Evolutionary conservation across 1,140 invertebrate genomes (phyloP), one percentile per base, ranked within the genome.

Genomic region (Pollicipes pollicipes): DNA sequence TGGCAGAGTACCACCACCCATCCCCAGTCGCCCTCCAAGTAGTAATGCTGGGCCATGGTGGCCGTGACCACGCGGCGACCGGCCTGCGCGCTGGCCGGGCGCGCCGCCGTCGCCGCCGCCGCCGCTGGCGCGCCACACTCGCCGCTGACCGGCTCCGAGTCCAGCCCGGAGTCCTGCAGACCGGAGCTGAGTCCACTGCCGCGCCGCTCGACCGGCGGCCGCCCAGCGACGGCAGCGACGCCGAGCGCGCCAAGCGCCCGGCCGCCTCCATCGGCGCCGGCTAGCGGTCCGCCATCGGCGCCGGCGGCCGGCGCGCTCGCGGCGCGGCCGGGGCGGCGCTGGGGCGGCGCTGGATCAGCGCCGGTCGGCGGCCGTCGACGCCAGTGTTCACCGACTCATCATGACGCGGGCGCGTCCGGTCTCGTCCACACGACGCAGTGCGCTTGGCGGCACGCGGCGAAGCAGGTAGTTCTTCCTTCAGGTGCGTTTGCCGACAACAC

Each of bases 11-110:
- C 82, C 16, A 90, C 84, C 27, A 88, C 84, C 88, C 88, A 91
- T 0, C 89, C 89, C 88, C 89, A 91, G 2, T 88, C 88, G 1
- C 88, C 88, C 76, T 90, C 88, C 0, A 88, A 88, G 78, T 89
- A 90, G 79, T 88, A 89, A 76, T 89, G 87, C 75, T 89, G 85
- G 73, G 88, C 85, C 4, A 88, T 79, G 1, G 86, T 87, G 28
- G 77, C 30, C 86, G 77, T 58, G 10, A 58, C 45, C 6, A 58
- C 45, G 6, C 45, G 45, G 10, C 45, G 45, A 24, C 45, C 45
- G 2, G 45, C 13, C 45, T 3, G 13, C 6, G 45, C 17, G 13
- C 13, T 21, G 45, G 45, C 21, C 10, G 45, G 45, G 2, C 45
- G 45, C 13, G 13, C 24, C 6, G 45, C 10, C 45, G 17, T 21